Percentiles rank a stretch among this genome's conserved stretches.
Evolutionary conservation across 2,113 vertebrate species (phyloP).

Genomic region (Vombatus ursinus): DNA sequence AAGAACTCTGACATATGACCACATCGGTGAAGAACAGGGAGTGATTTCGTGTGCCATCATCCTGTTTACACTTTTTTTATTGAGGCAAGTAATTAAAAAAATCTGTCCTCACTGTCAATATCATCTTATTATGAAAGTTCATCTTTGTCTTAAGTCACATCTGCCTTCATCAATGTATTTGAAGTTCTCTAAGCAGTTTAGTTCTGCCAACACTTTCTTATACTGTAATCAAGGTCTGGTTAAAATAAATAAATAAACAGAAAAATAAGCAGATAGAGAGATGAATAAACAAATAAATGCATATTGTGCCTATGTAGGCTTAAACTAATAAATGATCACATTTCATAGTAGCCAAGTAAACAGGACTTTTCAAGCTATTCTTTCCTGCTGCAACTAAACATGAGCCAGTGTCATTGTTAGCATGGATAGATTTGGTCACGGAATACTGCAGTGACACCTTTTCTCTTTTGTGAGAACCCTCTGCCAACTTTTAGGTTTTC

Average conservation of each 20-base stretch:
- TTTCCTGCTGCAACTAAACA: no score
- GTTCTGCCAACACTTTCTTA: not conserved
- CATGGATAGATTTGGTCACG: no score
- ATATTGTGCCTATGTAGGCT: not conserved
- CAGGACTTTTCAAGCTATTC: not conserved
- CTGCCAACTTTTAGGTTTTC: not conserved
- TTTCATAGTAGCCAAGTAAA: not conserved
- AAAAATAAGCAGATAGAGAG: not conserved
- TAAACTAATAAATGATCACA: not conserved
- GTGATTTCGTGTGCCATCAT: not conserved
- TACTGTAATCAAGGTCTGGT: not conserved
- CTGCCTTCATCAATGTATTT: not conserved
- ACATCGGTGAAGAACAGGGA: not conserved
- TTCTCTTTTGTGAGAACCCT: no score
- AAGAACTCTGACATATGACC: not conserved
- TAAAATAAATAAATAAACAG: not conserved
- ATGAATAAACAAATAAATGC: not conserved
- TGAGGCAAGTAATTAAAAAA: not conserved
- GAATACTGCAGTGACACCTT: no score
- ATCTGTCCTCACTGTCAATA: not conserved
- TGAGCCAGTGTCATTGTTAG: no score
- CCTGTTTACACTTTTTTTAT: not conserved
- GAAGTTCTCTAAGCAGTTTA: not conserved
- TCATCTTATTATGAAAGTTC: not conserved
- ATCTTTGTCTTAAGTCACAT: not conserved